These are phyloP conservation scores for Pangasius krempfi DNA, from an alignment of 2,797 vertebrate species.

Conservation along the genomic window DNA sequence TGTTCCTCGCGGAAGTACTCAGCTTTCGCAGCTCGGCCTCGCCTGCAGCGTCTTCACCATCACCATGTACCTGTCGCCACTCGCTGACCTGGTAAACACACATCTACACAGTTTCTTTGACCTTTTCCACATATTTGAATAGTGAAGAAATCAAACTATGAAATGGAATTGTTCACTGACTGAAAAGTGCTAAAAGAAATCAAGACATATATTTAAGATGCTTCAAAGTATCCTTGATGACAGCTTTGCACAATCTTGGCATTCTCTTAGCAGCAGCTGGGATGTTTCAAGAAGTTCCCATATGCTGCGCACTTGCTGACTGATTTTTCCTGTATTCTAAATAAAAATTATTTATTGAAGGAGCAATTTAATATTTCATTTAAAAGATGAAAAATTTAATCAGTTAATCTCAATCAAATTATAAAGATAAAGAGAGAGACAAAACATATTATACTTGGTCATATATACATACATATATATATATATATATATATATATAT, in stretches of 20 bases:
- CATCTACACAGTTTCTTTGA: background rate
- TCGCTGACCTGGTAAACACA: slow-evolving; percentile 81
- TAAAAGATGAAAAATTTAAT: background rate
- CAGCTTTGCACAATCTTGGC: background rate
- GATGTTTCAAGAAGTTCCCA: background rate
- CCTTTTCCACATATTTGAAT: background rate
- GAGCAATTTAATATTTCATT: background rate
- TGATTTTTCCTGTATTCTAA: background rate
- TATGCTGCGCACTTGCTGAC: background rate
- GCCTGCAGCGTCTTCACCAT: slow-evolving; percentile 89
- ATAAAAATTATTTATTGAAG: background rate
- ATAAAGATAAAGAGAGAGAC: too few relatives aligned
- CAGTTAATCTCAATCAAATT: background rate
- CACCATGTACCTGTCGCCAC: slow-evolving; percentile 92
- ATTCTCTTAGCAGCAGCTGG: slow-evolving; percentile 3
- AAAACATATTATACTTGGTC: too few relatives aligned
- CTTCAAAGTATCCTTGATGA: background rate
- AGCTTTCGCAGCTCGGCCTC: slow-evolving; percentile 81
- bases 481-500: too few relatives aligned
- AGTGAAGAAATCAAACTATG: background rate
- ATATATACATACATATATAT: too few relatives aligned
- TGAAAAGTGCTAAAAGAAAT: slow-evolving; percentile 1
- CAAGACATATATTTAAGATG: background rate
- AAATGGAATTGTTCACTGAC: background rate
- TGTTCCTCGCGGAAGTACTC: slow-evolving; percentile 60